phyloP scores from a whole-genome alignment of 2,113 vertebrate species.

The Poecilia latipinna region DNA sequence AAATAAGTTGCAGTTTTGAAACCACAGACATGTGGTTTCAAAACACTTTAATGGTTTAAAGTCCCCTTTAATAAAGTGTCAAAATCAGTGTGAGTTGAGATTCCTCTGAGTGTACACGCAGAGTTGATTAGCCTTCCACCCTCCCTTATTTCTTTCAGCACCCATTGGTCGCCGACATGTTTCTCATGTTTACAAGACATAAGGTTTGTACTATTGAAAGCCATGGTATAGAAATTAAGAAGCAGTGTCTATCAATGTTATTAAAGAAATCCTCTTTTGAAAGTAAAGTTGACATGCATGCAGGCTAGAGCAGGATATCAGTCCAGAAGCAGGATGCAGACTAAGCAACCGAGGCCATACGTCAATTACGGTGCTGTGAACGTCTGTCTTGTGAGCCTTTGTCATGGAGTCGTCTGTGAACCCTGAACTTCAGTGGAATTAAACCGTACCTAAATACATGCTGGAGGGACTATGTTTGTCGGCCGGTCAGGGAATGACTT shows the following conservation, averaged over 20 bases:
- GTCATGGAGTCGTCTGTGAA: no score
- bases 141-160: neutral
- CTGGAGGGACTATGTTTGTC: no score
- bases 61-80: neutral
- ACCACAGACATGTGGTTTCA: neutral
- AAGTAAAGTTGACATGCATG: neutral
- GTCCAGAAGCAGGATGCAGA: neutral
- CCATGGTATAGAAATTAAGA: neutral
- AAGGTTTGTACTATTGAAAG: neutral
- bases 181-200: neutral
- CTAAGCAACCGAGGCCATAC: neutral
- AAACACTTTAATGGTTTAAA: neutral
- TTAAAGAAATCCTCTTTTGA: neutral
- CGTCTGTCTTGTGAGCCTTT: no score
- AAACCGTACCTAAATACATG: no score
- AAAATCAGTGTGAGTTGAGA: neutral
- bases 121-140: neutral
- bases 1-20: neutral
- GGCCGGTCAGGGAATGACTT: no score
- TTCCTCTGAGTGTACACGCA: neutral
- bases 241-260: neutral
- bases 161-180: no score
- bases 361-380: neutral
- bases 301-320: neutral
- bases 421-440: no score